These are phyloP conservation scores for Podiceps cristatus DNA, from an alignment of 2,113 vertebrate species.

Conservation along the genomic window DNA sequence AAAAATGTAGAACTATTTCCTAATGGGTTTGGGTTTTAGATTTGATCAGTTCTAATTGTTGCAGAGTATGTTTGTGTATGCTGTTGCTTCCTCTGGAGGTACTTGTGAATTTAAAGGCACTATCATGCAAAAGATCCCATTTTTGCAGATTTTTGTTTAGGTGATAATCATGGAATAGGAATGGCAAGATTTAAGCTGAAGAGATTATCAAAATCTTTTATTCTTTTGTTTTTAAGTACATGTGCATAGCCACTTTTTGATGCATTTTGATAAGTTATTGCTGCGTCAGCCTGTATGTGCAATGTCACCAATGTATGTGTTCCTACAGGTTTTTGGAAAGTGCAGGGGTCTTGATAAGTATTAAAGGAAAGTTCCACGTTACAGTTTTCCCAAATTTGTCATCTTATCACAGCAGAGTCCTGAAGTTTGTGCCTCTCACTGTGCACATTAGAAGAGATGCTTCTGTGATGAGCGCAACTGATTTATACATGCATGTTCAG, in stretches of 20 bases:
- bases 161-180: background rate
- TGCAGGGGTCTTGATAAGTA: background rate
- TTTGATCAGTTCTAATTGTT: background rate
- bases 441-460: background rate
- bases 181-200: background rate
- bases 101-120: background rate
- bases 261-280: background rate
- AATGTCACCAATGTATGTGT: background rate
- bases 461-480: background rate
- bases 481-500: background rate
- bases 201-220: background rate
- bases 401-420: background rate
- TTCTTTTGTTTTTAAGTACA: background rate
- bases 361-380: background rate
- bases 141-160: background rate
- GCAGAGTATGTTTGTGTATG: background rate
- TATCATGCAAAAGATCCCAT: rapidly evolving
- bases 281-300: background rate
- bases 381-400: background rate
- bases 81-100: background rate
- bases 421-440: background rate
- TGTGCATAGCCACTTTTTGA: background rate
- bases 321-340: background rate
- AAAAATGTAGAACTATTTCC: background rate
- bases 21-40: background rate